These are phyloP conservation scores for Phyllostomus discolor DNA, from an alignment of 2,113 vertebrate genomes.

Conservation along the genomic window DNA sequence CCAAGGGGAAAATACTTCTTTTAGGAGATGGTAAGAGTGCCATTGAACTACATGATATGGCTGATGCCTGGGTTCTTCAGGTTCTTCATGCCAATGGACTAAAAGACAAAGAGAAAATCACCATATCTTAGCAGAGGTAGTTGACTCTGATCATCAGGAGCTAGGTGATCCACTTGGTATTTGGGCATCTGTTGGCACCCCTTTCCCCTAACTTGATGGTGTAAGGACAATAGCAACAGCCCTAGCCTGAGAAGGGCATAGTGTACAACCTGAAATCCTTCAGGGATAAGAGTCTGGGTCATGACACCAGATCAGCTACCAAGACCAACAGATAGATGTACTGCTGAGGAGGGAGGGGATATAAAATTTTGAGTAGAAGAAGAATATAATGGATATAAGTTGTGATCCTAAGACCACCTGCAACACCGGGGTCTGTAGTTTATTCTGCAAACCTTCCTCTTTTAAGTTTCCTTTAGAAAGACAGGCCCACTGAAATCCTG, in stretches of 20 bases:
- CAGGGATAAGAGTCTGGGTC: neutral
- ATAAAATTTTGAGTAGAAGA: neutral
- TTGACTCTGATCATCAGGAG: neutral
- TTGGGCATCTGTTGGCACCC: neutral
- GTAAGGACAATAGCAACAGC: neutral
- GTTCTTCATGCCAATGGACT: neutral
- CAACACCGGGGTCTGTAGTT: neutral
- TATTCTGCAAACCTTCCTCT: neutral
- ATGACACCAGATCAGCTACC: neutral
- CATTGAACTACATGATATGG: neutral
- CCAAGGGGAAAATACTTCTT: neutral
- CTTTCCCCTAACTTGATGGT: neutral
- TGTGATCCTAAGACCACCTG: neutral
- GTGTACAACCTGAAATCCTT: neutral
- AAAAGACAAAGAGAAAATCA: neutral
- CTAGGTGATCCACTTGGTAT: neutral
- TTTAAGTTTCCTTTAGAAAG: neutral
- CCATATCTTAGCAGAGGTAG: neutral
- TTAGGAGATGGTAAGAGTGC: neutral
- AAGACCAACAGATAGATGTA: neutral
- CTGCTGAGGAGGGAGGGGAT: neutral
- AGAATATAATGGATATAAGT: neutral
- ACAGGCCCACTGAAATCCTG: neutral
- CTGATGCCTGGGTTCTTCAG: neutral
- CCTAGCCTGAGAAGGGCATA: neutral